Evolutionary conservation across 2,113 vertebrate genomes (phyloP), one percentile per base, ranked within the genome.

Genomic region (Cygnus buccinator): DNA sequence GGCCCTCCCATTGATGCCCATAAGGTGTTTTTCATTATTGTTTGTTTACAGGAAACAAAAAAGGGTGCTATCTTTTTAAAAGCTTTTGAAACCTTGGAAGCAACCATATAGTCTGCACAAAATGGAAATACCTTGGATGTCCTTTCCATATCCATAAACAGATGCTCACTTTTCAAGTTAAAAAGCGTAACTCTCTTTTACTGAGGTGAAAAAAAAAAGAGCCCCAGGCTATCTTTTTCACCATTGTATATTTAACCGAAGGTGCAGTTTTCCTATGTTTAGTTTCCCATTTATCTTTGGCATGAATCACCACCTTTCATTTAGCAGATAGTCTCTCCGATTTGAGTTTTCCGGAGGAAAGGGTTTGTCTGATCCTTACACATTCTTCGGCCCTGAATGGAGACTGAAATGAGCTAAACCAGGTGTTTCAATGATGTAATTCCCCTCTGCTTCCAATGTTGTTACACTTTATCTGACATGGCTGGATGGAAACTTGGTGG

Each of bases 241-340:
- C 48, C 57, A 39, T 21, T 89, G 29, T 58, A 48, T 50, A 31
- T 90, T 97, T 89, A 91, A 76, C 58, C 75, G 46, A 86, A 59
- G 57, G 57, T 75, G 68, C 22, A 19, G 83, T 50, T 94, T 52
- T 93, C 71, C 59, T 75, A 8, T 58, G 35, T 91, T 87, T 91
- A 94, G 78, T 82, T 96, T 75, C 75, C 72, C 81, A 62, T 93
- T 93, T 71, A 74, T 97, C 89, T 94, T 77, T 74, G 81, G 39
- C 62, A 21, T 81, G 50, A 90, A 74, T 95, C 41, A 62, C 61
- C 81, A 73, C 59, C 67, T 81, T 90, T 91, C 84, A 71, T 72
- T 91, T 48, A 93, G 59, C 67, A 93, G 74, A 52, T 86, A 52
- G 13, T 80, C n/a, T n/a, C 44, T 81, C 94, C 92, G 75, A 90